Evolutionary conservation across 2,113 vertebrate species (phyloP), one percentile per base, ranked within the genome.

Genomic region (Microcebus jonahi): DNA sequence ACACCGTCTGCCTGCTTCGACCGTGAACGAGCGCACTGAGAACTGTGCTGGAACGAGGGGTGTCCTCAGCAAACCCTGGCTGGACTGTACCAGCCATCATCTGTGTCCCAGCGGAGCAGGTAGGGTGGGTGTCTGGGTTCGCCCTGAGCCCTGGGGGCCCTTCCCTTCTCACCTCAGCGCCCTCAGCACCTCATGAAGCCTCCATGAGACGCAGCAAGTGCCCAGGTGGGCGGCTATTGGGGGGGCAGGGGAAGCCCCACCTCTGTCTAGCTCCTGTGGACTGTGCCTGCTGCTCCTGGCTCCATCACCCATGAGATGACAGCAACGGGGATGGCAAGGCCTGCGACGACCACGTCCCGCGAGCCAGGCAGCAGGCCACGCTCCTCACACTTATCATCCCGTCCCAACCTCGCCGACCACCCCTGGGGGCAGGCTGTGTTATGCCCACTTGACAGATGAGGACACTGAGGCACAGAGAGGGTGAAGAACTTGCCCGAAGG

Each of bases 1-100:
- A 1, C 2, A 0, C 9, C 31, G 3, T 17, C 91, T 36, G 27
- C 9, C 65, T 0, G 1, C 59, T 11, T n/a, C 0, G 0, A 7
- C 39, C 0, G 9, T 21, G 48, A 36, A 13, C 73, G 15, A 1
- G 6, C 3, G 27, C 42, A 29, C 27, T 2, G 48, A n/a, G 81
- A 81, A 12, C 45, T 15, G 39, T 10, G 14, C 21, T 36, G 29
- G 67, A 39, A 4, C 14, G 15, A 34, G 82, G 57, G 3, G 20
- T 6, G 48, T 4, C 6, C 14, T n/a, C 10, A 1, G 13, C 50
- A 15, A 6, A 6, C 3, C 3, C 29, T 71, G 29, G 63, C 63
- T 50, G 11, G 27, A 14, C 39, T n/a, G 20, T 1, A 7, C 45
- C 34, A 21, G 5, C 25, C 67, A 18, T 3, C 57, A 5, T 18